These are phyloP conservation scores for Andrena hattorfiana DNA, from an alignment of 2,888 invertebrate genomes.

Conservation along the genomic window DNA sequence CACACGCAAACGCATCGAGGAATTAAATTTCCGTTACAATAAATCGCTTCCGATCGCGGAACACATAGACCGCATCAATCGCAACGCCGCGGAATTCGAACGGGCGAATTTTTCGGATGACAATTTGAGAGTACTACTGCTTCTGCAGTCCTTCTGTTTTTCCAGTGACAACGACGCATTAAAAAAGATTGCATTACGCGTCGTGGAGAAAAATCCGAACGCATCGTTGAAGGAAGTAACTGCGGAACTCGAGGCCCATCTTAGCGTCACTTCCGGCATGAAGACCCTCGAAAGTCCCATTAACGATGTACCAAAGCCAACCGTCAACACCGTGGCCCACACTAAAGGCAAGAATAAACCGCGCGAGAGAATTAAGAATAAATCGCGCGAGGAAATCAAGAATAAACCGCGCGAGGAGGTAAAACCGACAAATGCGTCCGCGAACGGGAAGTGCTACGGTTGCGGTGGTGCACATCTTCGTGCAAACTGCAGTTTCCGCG, in stretches of 20 bases:
- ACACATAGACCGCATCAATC: conserved; percentile 18
- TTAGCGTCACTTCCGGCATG: neutral
- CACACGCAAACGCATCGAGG: conserved; percentile 12
- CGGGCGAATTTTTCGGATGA: neutral
- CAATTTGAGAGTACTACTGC: neutral
- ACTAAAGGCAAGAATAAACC: no score
- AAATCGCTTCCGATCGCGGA: conserved; percentile 8
- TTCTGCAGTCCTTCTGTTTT: neutral
- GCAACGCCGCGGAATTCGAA: conserved; percentile 21
- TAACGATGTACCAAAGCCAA: no score
- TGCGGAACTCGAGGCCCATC: conserved; percentile 12
- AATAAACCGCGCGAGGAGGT: no score
- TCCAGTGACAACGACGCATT: neutral
- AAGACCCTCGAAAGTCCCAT: neutral
- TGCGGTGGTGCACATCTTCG: no score
- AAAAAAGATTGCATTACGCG: neutral
- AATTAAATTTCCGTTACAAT: conserved; percentile 14
- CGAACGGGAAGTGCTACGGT: no score
- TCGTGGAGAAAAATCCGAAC: conserved; percentile 7
- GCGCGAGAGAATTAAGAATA: neutral
- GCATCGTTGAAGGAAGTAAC: neutral
- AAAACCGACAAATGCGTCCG: no score
- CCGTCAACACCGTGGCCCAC: no score
- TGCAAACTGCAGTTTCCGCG: no score
- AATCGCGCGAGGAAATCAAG: neutral